Evolutionary conservation across 2,113 vertebrate genomes (phyloP), one percentile per base, ranked within the genome.

Genomic region (Nesogale talazaci): DNA sequence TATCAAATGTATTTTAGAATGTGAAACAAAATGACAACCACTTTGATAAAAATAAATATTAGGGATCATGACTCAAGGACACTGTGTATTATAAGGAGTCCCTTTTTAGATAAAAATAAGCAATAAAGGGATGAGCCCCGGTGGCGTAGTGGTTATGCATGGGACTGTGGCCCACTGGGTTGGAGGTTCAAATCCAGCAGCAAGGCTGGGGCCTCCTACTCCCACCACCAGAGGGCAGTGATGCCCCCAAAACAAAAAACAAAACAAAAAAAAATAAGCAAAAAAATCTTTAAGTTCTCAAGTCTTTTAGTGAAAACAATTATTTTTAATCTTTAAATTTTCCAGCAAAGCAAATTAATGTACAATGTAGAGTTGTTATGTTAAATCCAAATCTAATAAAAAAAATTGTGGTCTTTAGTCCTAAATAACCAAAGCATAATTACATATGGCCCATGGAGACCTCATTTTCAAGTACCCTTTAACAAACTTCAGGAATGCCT

Each of bases 321-420:
- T 52, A 91, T 72, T 90, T 77, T 27, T 67, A 76, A 83, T 31
- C 16, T 57, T 92, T 80, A 19, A 83, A 36, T 74, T 94, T 91
- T 88, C 83, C 7, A 80, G 76, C 3, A 80, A 92, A 86, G 22
- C 56, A 90, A 90, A 72, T 76, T 85, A 88, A 92, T 22, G 67
- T 70, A 65, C 2, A 67, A 72, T 72, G n/a, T 86, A 40, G 94
- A 94, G 78, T 63, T 67, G 86, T 36, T 38, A 83, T 1, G 74
- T 31, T 93, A 88, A 93, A 91, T 91, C 16, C 29, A 65, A 93
- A 95, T 83, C 29, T 80, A 86, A 56, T 25, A 52, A 52, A 52
- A 52, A 52, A 7, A 95, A 87, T 88, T 61, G 22, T n/a, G 14
- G 4, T 59, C 56, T 92, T 91, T 59, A 93, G 85, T 88, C 23